Evolutionary conservation across 2,888 invertebrate species (phyloP).

Genomic region (Lucinisca nassula): DNA sequence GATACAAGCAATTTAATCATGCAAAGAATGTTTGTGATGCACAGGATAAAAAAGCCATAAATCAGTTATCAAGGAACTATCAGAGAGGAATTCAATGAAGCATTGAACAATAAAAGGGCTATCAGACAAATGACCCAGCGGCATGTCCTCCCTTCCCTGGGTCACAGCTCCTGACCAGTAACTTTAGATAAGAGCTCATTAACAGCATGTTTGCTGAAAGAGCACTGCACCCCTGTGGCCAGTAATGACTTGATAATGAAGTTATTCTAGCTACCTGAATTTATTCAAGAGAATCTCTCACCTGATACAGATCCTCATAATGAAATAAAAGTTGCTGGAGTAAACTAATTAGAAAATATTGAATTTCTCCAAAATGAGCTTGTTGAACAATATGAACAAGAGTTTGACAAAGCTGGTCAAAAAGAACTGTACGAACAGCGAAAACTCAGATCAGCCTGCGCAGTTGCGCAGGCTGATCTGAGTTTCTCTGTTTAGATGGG

Average conservation of each 20-base stretch:
- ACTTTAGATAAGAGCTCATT: conserved; percentile 9
- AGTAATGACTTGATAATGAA: conserved; percentile 1
- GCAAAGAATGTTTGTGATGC: no score
- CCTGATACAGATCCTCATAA: no score
- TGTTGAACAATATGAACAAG: no score
- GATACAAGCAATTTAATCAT: no score
- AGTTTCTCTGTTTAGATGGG: no score
- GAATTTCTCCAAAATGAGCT: not conserved
- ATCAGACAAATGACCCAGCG: not conserved
- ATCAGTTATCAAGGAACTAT: not conserved
- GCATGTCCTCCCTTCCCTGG: not conserved
- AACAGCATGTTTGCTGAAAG: conserved; percentile 5
- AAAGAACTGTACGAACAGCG: no score
- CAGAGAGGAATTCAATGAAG: not conserved
- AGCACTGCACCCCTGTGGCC: not conserved
- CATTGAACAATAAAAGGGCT: not conserved
- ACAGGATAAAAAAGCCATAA: no score
- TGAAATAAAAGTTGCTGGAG: not conserved
- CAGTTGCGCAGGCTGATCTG: no score
- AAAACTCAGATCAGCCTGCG: no score
- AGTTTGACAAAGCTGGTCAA: no score
- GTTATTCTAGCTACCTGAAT: no score
- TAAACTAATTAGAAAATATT: not conserved
- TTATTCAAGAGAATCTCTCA: no score
- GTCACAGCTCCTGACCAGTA: conserved; percentile 2